phyloP scores from a whole-genome alignment of 37 sponge, comb jelly and placozoan species.

The Geodia barretti region DNA sequence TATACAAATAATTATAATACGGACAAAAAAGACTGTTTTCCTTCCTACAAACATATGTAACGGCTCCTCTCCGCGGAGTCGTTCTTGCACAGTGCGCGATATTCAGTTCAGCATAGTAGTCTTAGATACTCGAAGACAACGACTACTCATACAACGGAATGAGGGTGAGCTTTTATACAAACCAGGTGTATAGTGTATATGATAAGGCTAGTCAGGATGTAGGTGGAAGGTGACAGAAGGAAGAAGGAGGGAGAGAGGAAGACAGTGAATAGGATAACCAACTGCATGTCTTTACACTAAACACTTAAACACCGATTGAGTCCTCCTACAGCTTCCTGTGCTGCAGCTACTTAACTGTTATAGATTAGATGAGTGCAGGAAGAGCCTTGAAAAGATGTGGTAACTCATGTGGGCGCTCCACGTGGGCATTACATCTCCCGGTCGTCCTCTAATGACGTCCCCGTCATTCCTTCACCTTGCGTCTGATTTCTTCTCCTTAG shows the following conservation, averaged over 20 bases:
- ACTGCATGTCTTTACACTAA: not conserved
- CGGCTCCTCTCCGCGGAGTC: not conserved
- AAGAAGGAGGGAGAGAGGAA: not conserved
- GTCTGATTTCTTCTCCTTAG: not conserved
- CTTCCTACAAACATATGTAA: not conserved
- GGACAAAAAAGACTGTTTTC: too few relatives aligned
- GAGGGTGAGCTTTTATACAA: not conserved
- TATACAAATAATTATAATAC: too few relatives aligned
- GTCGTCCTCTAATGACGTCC: not conserved
- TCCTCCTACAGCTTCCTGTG: not conserved
- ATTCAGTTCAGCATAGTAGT: not conserved
- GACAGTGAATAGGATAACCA: not conserved
- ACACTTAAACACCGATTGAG: not conserved
- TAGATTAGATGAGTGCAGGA: too few relatives aligned
- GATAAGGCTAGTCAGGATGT: too few relatives aligned
- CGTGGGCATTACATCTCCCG: not conserved
- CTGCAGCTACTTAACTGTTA: too few relatives aligned
- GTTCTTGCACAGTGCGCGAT: not conserved
- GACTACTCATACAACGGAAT: not conserved
- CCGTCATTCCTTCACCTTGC: not conserved
- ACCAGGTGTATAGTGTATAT: not conserved
- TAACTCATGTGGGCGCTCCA: not conserved
- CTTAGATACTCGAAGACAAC: not conserved
- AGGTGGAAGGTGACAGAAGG: not conserved
- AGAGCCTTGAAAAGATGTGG: not conserved